Evolutionary conservation across 2,113 vertebrate species (phyloP), one percentile per base, ranked within the genome.

Genomic region (Pantherophis guttatus): DNA sequence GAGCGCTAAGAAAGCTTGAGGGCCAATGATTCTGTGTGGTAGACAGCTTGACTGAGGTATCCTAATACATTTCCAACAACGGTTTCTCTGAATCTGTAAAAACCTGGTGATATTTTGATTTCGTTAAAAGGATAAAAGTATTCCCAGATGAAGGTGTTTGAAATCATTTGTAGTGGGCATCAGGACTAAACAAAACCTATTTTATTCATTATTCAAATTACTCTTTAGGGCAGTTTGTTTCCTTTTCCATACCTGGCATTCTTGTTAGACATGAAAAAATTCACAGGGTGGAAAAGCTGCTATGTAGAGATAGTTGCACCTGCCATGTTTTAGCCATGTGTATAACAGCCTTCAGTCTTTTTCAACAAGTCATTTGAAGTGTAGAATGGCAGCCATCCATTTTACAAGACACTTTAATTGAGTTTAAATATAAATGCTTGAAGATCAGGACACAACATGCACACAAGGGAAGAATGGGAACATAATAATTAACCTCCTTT

Each of bases 401-500:
- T 93, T 90, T 86, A 90, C n/a, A 15, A 90, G 29, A 39, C n/a
- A 88, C 21, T 90, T 90, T 90, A 93, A 62, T 62, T 59, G 88
- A 90, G 57, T 62, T 13, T 55, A 86, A 86, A 50, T 86, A 93
- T 86, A 86, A 93, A 87, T 50, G 24, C 21, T 86, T 87, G 48
- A 86, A 93, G 70, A 86, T 62, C 81, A 93, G 62, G 48, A 87
- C 54, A 29, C 55, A 53, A 44, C 57, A 86, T 44, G 53, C 92
- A 93, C 89, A 93, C 48, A 65, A 39, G 75, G 81, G 48, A 90
- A 90, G 89, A 87, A 90, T 9, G 26, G n/a, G 50, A 87, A 93
- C 57, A 90, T 90, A 86, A 93, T 65, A 93, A 93, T 93, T 93
- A 93, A 90, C 57, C 81, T 90, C 33, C 55, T 65, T 93, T 93